phyloP scores from a whole-genome alignment of 2,113 vertebrate species.

The Serilophus lunatus region DNA sequence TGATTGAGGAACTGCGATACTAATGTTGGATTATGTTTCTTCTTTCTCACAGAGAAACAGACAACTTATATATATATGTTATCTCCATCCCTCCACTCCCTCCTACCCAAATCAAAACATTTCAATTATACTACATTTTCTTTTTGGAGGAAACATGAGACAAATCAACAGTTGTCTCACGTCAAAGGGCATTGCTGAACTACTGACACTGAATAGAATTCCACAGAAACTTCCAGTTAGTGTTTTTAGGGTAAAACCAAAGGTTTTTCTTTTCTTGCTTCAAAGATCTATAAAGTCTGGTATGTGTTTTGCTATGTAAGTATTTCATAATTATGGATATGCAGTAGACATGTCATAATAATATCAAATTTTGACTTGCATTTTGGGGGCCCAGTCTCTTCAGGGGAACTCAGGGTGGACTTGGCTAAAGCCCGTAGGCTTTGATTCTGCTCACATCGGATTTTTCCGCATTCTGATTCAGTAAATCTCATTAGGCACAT shows the following conservation, averaged over 20 bases:
- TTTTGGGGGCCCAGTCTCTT: background rate
- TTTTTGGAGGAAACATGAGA: background rate
- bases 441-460: constrained; percentile 8
- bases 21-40: background rate
- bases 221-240: background rate
- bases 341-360: background rate
- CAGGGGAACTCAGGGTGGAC: background rate
- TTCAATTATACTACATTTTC: background rate
- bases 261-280: background rate
- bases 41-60: background rate
- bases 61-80: background rate
- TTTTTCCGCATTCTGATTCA: constrained; percentile 25
- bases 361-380: background rate
- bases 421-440: background rate
- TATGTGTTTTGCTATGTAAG: background rate
- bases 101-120: background rate
- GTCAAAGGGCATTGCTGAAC: background rate
- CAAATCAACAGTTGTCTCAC: background rate
- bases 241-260: background rate
- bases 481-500: constrained; percentile 41
- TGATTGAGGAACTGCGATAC: background rate
- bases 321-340: background rate
- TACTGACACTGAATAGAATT: background rate
- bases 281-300: background rate
- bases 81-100: background rate